phyloP scores from a whole-genome alignment of 35 echinoderm and acorn worm species.

The Anneissia japonica region DNA sequence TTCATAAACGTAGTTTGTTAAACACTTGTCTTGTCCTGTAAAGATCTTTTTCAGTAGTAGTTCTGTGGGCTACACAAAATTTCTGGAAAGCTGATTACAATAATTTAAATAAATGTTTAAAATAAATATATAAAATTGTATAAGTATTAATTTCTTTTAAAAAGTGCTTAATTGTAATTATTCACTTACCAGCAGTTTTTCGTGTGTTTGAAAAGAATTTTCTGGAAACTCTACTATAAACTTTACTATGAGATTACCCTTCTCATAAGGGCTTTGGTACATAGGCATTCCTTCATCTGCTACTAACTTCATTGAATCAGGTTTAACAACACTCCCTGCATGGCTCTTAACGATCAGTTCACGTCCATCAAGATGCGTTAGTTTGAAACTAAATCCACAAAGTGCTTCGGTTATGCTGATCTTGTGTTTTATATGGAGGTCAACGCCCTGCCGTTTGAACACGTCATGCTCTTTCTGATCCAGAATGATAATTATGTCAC shows the following conservation, averaged over 20 bases:
- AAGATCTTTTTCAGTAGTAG: no score
- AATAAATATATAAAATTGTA: no score
- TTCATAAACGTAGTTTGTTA: no score
- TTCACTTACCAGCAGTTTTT: constrained; percentile 56
- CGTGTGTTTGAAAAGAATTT: constrained; percentile 67
- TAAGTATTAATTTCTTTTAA: no score
- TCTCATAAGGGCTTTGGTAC: constrained; percentile 44
- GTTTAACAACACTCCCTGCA: constrained; percentile 72
- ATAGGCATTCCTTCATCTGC: constrained; percentile 90
- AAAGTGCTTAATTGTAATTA: no score
- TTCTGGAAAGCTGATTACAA: no score
- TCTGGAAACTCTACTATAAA: constrained; percentile 92
- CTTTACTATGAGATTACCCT: constrained; percentile 87
- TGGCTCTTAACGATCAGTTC: constrained; percentile 65
- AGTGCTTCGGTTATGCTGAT: constrained; percentile 86
- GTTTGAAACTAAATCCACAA: constrained; percentile 73
- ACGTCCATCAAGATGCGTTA: constrained; percentile 79
- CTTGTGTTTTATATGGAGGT: constrained; percentile 69
- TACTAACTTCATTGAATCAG: constrained; percentile 70
- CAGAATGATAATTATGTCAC: constrained; percentile 90
- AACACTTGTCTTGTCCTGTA: no score
- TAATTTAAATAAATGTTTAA: no score
- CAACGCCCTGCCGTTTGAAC: constrained; percentile 59
- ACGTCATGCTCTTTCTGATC: constrained; percentile 83
- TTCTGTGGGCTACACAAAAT: no score